Conservation (phyloP, 2,888 invertebrate species). For the Watsonalla cultraria region DNA sequence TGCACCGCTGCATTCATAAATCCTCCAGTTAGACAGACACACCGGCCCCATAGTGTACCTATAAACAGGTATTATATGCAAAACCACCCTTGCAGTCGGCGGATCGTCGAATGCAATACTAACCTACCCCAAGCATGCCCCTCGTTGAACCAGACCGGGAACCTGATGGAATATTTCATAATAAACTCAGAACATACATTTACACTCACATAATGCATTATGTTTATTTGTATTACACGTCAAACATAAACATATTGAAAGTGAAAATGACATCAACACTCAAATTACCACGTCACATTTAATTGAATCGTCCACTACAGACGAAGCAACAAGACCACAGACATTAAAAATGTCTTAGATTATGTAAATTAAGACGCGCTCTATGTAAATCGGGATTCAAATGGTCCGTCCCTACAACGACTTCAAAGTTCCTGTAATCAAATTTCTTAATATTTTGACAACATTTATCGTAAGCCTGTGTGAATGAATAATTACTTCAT, state of each 20-base stretch:
- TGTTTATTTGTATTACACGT: slow-evolving; percentile 18
- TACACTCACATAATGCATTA: slow-evolving; percentile 34
- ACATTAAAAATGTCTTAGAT: slow-evolving; percentile 7
- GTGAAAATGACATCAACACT: slow-evolving; percentile 16
- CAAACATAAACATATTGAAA: slow-evolving; percentile 22
- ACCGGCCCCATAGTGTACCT: slow-evolving; percentile 47
- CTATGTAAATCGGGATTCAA: slow-evolving; percentile 10
- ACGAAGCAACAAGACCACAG: slow-evolving; percentile 4
- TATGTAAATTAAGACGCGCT: slow-evolving; percentile 10
- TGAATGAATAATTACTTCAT: no score
- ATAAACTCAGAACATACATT: slow-evolving; percentile 41
- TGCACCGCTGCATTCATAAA: slow-evolving; percentile 63
- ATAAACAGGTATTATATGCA: slow-evolving; percentile 59
- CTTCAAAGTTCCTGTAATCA: slow-evolving; percentile 9
- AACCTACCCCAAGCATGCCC: slow-evolving; percentile 72
- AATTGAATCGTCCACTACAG: slow-evolving; percentile 10
- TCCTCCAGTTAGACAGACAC: slow-evolving; percentile 63
- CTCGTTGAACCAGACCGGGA: slow-evolving; percentile 63
- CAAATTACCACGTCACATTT: slow-evolving; percentile 6
- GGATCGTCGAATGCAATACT: slow-evolving; percentile 68
- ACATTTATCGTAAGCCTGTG: not conserved
- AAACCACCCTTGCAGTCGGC: slow-evolving; percentile 67
- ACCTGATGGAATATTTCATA: slow-evolving; percentile 68
- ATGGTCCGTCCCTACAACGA: slow-evolving; percentile 7
- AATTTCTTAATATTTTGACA: slow-evolving; percentile 3